Evolutionary conservation across 1,140 invertebrate species (phyloP), one percentile per base, ranked within the genome.

Genomic region (Aricia agestis): DNA sequence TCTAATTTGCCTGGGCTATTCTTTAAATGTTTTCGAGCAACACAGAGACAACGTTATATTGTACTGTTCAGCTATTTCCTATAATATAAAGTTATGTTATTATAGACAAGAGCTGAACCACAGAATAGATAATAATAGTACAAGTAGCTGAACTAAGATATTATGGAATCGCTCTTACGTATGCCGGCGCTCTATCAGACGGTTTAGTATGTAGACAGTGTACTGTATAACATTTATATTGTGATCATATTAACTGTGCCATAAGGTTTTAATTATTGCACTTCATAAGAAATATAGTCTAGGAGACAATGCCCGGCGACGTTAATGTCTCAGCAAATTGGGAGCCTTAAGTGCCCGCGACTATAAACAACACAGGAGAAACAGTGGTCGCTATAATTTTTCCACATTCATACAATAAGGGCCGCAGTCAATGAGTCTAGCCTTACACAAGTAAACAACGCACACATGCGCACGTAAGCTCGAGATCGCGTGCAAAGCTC

Each of bases 331-430:
- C 68, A 74, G 80, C 81, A 85, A 89, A 91, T 90, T 87, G 87
- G 85, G 82, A 81, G 78, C 75, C 81, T 83, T 83, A 86, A 90
- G 85, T 90, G 87, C 82, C 79, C 74, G 78, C 69, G 75, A 77
- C 80, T 77, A 90, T 89, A 89, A 89, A 90, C 87, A 91, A 91
- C 83, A 78, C 85, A 89, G 86, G 87, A 86, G 84, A 91, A 89
- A 89, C 86, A 91, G 78, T 73, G 81, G 79, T 85, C 80, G 83
- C 87, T 86, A 91, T 91, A 90, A 91, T 91, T 91, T 91, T 91
- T 91, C 89, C 89, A 91, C 89, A 90, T 91, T 90, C 85, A 91
- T 90, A 91, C 89, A 89, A 91, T 88, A 89, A 90, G 87, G 87
- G 86, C 83, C 82, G 86, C 86, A 91, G 89, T 91, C 89, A 91